A percentile compares a stretch with the other conserved stretches of the same genome.
These are phyloP conservation scores for Herpetotheres cachinnans DNA, from an alignment of 2,113 vertebrate species.

Conservation along the genomic window DNA sequence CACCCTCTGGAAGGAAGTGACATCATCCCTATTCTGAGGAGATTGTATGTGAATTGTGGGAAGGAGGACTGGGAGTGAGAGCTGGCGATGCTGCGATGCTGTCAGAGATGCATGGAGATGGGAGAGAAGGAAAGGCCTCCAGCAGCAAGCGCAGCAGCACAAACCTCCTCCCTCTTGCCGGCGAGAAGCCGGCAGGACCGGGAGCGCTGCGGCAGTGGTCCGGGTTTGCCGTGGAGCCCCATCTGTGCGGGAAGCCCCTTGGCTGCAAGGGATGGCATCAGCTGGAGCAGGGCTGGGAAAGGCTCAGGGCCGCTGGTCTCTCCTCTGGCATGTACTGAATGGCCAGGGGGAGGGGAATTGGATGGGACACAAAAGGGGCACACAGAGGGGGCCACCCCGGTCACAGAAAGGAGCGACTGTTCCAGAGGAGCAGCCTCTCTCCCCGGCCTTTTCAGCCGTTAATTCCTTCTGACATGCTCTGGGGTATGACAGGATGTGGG, in stretches of 20 bases:
- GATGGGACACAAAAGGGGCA: conserved; percentile 56
- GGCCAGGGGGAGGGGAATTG: conserved; percentile 28
- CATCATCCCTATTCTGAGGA: conserved; percentile 73
- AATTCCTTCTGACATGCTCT: conserved; percentile 52
- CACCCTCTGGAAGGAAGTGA: conserved; percentile 72
- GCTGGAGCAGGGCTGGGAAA: neutral
- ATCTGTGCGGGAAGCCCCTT: neutral
- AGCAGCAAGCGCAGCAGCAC: neutral
- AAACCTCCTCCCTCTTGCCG: neutral
- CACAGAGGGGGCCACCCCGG: neutral
- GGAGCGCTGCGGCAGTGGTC: neutral
- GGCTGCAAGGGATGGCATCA: neutral
- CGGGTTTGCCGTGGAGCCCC: fast-evolving
- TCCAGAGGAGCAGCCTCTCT: conserved; percentile 29
- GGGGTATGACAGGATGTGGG: conserved; percentile 43
- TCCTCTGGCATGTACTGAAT: neutral
- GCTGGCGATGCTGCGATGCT: neutral
- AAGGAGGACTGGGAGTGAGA: conserved; percentile 14
- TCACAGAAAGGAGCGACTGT: conserved; percentile 34
- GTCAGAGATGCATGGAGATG: neutral
- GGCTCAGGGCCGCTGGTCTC: neutral
- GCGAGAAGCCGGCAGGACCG: neutral
- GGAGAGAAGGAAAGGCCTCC: neutral
- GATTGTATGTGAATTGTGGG: conserved; percentile 56
- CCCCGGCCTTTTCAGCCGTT: conserved; percentile 35